Base-by-base conservation (phyloP, 1,140 invertebrate genomes). In the Trachelipus rathkii region DNA sequence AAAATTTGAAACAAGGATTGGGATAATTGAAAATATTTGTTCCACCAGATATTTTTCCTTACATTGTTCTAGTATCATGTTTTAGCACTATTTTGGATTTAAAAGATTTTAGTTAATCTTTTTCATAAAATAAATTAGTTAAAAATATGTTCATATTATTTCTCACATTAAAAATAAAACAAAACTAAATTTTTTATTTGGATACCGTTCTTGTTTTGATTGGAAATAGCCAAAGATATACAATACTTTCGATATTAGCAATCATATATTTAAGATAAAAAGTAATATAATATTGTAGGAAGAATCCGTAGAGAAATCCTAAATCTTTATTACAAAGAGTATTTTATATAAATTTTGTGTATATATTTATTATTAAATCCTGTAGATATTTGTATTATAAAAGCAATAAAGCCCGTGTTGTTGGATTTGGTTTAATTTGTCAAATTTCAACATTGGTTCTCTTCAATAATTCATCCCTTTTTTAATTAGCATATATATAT, bases 291-390 rank as follows among this genome's bases (percentile, higher is more conserved):
- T 60, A 60, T 60, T 4, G 8, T 60, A 60, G 19, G 2, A 60
- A 8, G 50, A 60, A 60, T 15, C 50, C 50, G 50, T 60, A 60
- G 11, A 60, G 19, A 60, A 19, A 60, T 60, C 11, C 19, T 13
- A 60, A 60, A 60, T 60, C 11, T 60, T 15, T 33, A 33, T 33
- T 33, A 33, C 33, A 60, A 60, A 60, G 50, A 60, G 50, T 60
- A 60, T 60, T 60, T 60, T 60, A 60, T 60, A 60, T 60, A 60
- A 60, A 60, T 60, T 33, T 60, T 60, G 50, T 60, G 50, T 60
- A 60, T 15, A 60, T 60, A 60, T 60, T 60, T 60, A 60, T 60
- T 60, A 60, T 60, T 60, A 3, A 33, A 60, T 60, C 50, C 19
- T 60, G 50, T 60, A 60, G 50, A 60, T 60, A 60, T 60, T 60